phyloP scores from a whole-genome alignment of 2,797 vertebrate species.

The Pseudomugil tenellus region DNA sequence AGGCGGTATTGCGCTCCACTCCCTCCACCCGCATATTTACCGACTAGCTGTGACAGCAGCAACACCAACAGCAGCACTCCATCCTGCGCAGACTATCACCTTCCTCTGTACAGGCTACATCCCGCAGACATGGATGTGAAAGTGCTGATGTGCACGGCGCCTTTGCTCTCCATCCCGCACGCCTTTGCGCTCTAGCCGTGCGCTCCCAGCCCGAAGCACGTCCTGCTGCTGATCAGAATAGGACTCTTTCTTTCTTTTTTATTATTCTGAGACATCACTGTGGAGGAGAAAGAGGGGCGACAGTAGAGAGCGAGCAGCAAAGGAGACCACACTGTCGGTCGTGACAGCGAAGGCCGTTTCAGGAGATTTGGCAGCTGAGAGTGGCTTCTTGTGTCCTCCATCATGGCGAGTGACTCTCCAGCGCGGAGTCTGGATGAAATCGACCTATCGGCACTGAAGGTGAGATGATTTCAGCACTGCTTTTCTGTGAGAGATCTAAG shows the following conservation, averaged over 20 bases:
- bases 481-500: background rate
- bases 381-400: constrained; percentile 70
- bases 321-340: constrained; percentile 43
- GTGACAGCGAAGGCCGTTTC: constrained; percentile 61
- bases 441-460: constrained; percentile 92
- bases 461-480: constrained; percentile 72
- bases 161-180: constrained; percentile 14
- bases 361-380: constrained; percentile 51
- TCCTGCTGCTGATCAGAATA: constrained; percentile 29
- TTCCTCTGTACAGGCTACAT: constrained; percentile 15
- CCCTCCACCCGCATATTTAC: constrained; percentile 17
- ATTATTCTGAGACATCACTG: constrained; percentile 23
- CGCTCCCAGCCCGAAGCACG: constrained; percentile 41
- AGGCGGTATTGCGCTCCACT: constrained; percentile 12
- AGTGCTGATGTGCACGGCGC: constrained; percentile 23
- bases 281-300: constrained; percentile 10
- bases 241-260: constrained; percentile 14
- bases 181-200: constrained; percentile 54
- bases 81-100: constrained; percentile 23
- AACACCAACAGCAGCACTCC: constrained; percentile 12
- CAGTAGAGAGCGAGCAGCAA: constrained; percentile 19
- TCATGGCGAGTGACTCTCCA: constrained; percentile 95
- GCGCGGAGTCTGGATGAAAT: constrained; percentile 94
- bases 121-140: constrained; percentile 62
- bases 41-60: constrained; percentile 58